Evolutionary conservation across 1,140 invertebrate species (phyloP), one percentile per base, ranked within the genome.

Genomic region (Drosophila kohkoa): DNA sequence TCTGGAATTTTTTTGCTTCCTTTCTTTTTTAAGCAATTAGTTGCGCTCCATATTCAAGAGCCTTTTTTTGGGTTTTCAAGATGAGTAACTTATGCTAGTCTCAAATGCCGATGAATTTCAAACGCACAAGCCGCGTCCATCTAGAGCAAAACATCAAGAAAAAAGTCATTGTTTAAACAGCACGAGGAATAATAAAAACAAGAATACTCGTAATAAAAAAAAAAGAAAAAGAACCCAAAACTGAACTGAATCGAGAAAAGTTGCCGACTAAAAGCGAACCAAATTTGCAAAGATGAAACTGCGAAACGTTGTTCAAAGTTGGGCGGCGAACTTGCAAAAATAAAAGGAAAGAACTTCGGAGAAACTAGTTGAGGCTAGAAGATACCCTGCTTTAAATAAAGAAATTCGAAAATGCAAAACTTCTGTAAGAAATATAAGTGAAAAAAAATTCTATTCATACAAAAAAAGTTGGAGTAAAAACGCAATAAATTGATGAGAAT

Each of bases 321-420:
- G 60, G 65, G 77, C 85, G 85, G 85, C 85, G 78, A 88, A 88
- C 73, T 79, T 72, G 16, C 20, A 48, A 74, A 68, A 62, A 46
- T 59, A 52, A 52, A 59, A 68, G 55, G 57, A 8, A 46, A 55
- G 6, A 25, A 15, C 32, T 15, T 8, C n/a, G n/a, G 8, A 3
- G 1, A 7, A 3, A 13, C n/a, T 16, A 28, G 13, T 5, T 11
- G 1, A 20, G n/a, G 6, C 28, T 30, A 4, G 3, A 3, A 2
- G 10, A 45, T 55, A 65, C 63, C 13, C 51, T 45, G 10, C 8
- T 41, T 41, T 41, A 4, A 41, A 3, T 41, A 41, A 6, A 25
- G 20, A 32, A 7, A 32, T 32, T 32, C 20, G 20, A 25, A 25
- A 25, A 4, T 25, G 0, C 20, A 25, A 25, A 25, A 4, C 0